Evolutionary conservation across 1,140 invertebrate genomes (phyloP).

Genomic region (Cotesia vestalis): DNA sequence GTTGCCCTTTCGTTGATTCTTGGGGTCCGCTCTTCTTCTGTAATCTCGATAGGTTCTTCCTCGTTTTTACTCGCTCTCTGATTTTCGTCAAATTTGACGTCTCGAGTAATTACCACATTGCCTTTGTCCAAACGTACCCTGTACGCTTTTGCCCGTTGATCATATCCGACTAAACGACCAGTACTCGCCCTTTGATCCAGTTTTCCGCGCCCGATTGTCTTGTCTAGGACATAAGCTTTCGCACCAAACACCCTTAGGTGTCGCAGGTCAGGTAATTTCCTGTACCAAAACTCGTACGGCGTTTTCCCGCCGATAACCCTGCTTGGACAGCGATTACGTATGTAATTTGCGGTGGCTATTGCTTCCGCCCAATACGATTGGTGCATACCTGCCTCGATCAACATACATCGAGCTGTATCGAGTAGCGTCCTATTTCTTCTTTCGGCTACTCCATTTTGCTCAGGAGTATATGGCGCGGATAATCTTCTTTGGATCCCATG

Average conservation of each 20-base stretch:
- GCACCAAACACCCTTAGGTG: no score
- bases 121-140: no score
- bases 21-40: background rate
- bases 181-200: no score
- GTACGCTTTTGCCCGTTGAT: no score
- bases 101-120: no score
- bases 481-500: conserved; percentile 41
- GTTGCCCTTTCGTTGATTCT: conserved; percentile 5
- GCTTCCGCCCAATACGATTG: conserved; percentile 11
- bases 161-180: no score
- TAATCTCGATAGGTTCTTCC: background rate
- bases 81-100: no score
- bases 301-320: conserved; percentile 1
- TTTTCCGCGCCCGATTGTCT: no score
- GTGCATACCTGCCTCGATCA: background rate
- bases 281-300: background rate
- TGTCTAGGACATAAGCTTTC: no score
- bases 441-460: conserved; percentile 55
- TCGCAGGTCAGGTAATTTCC: no score
- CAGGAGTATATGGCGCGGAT: conserved; percentile 47
- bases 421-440: conserved; percentile 41
- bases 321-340: conserved; percentile 8
- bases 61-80: no score
- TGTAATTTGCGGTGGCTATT: background rate
- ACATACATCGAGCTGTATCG: conserved; percentile 36